A percentile compares a stretch with the other conserved stretches of the same genome.
phyloP scores from a whole-genome alignment of 2,888 invertebrate species.

The Amorpha juglandis region DNA sequence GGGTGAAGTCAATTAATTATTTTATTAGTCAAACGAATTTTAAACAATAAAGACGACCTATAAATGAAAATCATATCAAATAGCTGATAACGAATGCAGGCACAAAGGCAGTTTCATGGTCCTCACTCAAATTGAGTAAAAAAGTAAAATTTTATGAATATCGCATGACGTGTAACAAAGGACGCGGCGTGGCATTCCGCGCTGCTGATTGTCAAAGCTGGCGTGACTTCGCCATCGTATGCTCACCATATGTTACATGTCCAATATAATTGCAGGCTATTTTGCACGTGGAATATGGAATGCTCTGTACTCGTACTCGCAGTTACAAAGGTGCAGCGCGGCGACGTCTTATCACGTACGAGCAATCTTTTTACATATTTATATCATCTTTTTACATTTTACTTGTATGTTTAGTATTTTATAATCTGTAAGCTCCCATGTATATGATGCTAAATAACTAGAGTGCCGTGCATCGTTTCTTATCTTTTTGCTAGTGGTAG shows the following conservation, averaged over 20 bases:
- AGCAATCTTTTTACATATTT: background rate
- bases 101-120: background rate
- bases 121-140: background rate
- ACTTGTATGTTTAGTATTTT: background rate
- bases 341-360: background rate
- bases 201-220: constrained; percentile 33
- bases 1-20: no score
- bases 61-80: background rate
- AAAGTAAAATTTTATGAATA: constrained; percentile 4
- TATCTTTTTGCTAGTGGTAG: no score
- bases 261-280: constrained; percentile 21
- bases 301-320: constrained; percentile 21
- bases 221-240: constrained; percentile 1
- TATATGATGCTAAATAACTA: no score
- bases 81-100: background rate
- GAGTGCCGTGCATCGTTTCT: no score
- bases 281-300: constrained; percentile 26
- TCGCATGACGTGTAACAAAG: background rate
- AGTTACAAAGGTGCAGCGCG: background rate
- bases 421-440: no score
- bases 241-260: constrained; percentile 8
- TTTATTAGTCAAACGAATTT: no score
- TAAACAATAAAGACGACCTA: background rate
- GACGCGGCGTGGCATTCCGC: constrained; percentile 28
- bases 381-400: background rate